phyloP scores from a whole-genome alignment of 2,113 vertebrate genomes.

The Peromyscus leucopus region DNA sequence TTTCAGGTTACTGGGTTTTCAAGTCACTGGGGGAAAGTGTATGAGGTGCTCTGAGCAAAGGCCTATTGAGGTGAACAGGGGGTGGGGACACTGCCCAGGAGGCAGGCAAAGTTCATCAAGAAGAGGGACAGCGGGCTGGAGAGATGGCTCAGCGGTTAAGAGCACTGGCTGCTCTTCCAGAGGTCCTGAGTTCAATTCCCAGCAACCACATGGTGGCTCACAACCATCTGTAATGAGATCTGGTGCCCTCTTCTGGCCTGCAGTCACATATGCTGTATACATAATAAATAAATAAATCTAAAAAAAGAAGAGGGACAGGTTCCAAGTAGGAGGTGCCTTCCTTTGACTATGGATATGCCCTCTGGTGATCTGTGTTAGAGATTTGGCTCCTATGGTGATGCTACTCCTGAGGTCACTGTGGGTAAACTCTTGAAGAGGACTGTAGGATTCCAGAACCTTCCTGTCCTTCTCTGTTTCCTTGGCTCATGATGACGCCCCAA shows the following conservation, averaged over 20 bases:
- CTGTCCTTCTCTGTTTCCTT: neutral
- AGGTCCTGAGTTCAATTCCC: no score
- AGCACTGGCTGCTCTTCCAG: no score
- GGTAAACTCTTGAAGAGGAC: neutral
- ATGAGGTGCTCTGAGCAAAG: neutral
- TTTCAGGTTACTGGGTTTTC: neutral
- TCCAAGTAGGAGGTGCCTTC: neutral
- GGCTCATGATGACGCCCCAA: neutral
- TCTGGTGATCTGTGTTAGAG: neutral
- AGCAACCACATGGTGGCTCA: no score
- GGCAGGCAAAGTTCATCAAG: neutral
- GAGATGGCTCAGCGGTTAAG: no score
- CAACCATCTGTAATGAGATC: no score
- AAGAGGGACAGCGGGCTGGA: no score
- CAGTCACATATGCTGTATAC: no score
- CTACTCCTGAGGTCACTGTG: neutral
- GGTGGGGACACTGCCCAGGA: neutral
- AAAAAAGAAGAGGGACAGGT: neutral
- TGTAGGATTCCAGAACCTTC: neutral
- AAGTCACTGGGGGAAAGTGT: neutral
- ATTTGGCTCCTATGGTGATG: neutral
- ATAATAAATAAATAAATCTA: no score
- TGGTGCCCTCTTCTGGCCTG: no score
- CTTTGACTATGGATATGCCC: neutral
- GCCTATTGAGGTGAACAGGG: neutral